Percentiles rank a stretch among this genome's conserved stretches.
phyloP scores from a whole-genome alignment of 1,140 invertebrate genomes.

The Neelides sp. region DNA sequence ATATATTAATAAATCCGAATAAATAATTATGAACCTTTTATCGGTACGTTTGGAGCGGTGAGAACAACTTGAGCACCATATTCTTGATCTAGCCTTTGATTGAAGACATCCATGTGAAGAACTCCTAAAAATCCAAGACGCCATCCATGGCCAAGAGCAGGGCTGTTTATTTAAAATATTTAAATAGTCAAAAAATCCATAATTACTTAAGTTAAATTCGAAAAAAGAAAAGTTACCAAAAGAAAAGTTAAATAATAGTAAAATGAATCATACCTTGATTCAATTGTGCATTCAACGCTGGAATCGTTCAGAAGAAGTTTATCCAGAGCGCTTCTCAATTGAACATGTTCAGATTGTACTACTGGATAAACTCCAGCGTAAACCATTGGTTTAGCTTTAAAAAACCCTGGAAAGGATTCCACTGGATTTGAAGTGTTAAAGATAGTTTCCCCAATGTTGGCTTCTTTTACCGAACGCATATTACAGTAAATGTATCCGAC shows the following conservation, averaged over 20 bases:
- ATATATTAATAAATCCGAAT: not conserved
- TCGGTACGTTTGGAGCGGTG: constrained; percentile 88
- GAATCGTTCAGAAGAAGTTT: constrained; percentile 89
- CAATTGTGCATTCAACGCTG: constrained; percentile 62
- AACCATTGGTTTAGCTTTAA: constrained; percentile 70
- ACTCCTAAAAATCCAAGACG: constrained; percentile 84
- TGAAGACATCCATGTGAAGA: constrained; percentile 92
- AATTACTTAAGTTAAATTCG: too few relatives aligned
- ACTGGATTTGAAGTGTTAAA: constrained; percentile 43
- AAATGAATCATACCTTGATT: constrained; percentile 54
- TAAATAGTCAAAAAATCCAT: too few relatives aligned
- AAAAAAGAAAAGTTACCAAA: too few relatives aligned
- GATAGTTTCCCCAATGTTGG: constrained; percentile 75
- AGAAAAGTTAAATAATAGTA: not conserved
- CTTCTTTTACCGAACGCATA: constrained; percentile 64
- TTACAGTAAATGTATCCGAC: constrained; percentile 69
- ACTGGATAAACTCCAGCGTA: constrained; percentile 79
- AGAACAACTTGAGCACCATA: constrained; percentile 75
- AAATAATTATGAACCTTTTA: constrained; percentile 47
- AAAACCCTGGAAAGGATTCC: constrained; percentile 52
- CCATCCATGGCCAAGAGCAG: constrained; percentile 87
- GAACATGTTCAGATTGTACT: constrained; percentile 68
- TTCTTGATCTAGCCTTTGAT: constrained; percentile 85
- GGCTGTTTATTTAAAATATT: constrained; percentile 42
- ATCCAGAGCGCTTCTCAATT: constrained; percentile 66